phyloP scores from a whole-genome alignment of 2,888 invertebrate genomes.

The Hipparchia semele region DNA sequence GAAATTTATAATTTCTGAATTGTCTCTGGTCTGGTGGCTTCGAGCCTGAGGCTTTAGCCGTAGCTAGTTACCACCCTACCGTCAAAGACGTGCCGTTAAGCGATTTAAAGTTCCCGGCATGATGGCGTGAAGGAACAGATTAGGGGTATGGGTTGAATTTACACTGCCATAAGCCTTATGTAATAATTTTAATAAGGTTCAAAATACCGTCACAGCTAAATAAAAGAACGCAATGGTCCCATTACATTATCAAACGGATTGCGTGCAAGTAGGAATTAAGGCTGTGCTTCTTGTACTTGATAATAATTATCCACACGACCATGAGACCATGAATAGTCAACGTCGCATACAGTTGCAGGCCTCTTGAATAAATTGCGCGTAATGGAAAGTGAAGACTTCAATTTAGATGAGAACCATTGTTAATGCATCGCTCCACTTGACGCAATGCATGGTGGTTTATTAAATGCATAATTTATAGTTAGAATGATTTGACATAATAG shows the following conservation, averaged over 20 bases:
- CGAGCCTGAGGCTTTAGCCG: too few species aligned
- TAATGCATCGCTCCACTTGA: conserved; percentile 38
- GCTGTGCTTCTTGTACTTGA: conserved; percentile 26
- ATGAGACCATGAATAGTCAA: conserved; percentile 34
- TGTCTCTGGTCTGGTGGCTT: too few species aligned
- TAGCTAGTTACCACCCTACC: too few species aligned
- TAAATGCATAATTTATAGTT: conserved; percentile 16
- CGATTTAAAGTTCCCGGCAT: too few species aligned
- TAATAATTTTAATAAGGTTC: conserved; percentile 8
- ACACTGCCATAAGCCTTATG: too few species aligned
- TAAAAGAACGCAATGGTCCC: conserved; percentile 6
- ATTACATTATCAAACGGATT: conserved; percentile 17
- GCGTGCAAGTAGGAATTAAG: conserved; percentile 37
- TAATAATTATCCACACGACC: conserved; percentile 35
- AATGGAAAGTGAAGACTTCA: conserved; percentile 40
- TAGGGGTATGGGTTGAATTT: too few species aligned
- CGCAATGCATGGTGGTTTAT: conserved; percentile 32
- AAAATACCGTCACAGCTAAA: conserved; percentile 14
- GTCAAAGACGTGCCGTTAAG: too few species aligned
- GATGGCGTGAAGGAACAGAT: too few species aligned
- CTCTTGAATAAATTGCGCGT: conserved; percentile 39
- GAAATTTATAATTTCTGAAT: too few species aligned
- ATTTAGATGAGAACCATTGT: conserved; percentile 33
- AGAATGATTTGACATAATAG: not conserved
- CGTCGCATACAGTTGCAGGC: conserved; percentile 20